Percentiles rank a stretch among this genome's conserved stretches.
These are phyloP conservation scores for Alouatta palliata DNA, from an alignment of 2,113 vertebrate species.

Conservation along the genomic window DNA sequence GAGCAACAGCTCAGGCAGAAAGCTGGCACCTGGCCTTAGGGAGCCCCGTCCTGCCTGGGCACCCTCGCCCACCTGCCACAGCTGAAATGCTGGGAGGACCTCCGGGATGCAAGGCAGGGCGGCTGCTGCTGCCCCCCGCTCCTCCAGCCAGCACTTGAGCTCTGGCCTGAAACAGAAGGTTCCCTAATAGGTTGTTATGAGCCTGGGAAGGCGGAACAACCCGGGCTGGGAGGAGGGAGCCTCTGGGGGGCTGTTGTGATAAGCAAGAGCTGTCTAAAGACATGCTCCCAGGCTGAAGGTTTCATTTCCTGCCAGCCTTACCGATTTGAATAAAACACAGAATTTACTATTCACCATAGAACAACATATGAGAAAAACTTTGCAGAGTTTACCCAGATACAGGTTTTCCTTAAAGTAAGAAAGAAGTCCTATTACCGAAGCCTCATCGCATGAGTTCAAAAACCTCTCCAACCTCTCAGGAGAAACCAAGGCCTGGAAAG, in stretches of 20 bases:
- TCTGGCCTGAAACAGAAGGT: conserved; percentile 3
- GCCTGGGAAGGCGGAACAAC: not conserved
- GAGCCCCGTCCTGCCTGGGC: not conserved
- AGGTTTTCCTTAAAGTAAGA: conserved; percentile 26
- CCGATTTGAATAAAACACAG: not conserved
- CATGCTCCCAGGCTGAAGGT: not conserved
- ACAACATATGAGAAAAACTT: not conserved
- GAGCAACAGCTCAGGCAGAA: not conserved
- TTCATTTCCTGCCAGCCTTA: not conserved
- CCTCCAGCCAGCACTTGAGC: not conserved
- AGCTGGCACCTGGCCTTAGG: accelerated
- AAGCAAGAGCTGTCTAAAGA: not conserved
- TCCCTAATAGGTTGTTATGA: not conserved
- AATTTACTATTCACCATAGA: not conserved
- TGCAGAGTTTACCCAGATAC: not conserved
- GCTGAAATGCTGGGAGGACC: not conserved
- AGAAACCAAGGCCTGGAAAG: not conserved
- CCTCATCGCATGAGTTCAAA: not conserved
- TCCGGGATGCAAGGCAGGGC: not conserved
- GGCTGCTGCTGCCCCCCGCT: not conserved
- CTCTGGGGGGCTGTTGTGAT: accelerated
- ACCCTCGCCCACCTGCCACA: not conserved
- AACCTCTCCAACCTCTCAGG: not conserved
- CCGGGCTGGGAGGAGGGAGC: not conserved
- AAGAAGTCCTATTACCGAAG: not conserved